Base-by-base conservation (phyloP, 2,888 invertebrate genomes). In the Andrena praecox region DNA sequence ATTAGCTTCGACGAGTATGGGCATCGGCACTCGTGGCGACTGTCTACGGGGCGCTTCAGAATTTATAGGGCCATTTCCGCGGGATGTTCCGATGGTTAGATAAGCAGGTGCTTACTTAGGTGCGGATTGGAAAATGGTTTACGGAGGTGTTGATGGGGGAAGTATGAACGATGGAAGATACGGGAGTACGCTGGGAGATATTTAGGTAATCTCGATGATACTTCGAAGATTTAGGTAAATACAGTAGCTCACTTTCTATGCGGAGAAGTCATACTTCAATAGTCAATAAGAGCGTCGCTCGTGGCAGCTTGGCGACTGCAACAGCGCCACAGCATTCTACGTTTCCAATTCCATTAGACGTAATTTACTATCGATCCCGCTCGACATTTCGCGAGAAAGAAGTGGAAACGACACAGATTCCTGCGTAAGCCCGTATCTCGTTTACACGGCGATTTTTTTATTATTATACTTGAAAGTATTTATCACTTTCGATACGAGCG, bases 401-500 rank as follows among this genome's bases (percentile, higher is more conserved):
- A n/a, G 24, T 35, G 29, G 16, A 20, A 42, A 31, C n/a, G 42
- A 77, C 71, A 71, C n/a, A 62, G 24, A 42, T 63, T 42, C 29
- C 35, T 63, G 8, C 16, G 33, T 42, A 7, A 20, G 27, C 62
- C 20, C 8, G 52, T 66, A 64, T 48, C 50, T 50, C 59, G 52
- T 20, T 54, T 54, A 29, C 48, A 27, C 50, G 33, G 27, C n/a
- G 59, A 75, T 75, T 78, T 74, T 60, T 73, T 42, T 12, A 31
- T 62, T 48, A 68, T 78, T 54, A 54, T 24, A 35, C 24, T 10
- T 8, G 33, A 59, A 62, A 48, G 60, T 62, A 35, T 80, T 80
- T 68, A 68, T 59, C 33, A 27, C 2, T 33, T 24, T 66, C 31
- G 35, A 66, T 35, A 52, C 33, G 20, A 73, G 52, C 24, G 60